Evolutionary conservation across 2,888 invertebrate genomes (phyloP).

Genomic region (Incurvaria masculella): DNA sequence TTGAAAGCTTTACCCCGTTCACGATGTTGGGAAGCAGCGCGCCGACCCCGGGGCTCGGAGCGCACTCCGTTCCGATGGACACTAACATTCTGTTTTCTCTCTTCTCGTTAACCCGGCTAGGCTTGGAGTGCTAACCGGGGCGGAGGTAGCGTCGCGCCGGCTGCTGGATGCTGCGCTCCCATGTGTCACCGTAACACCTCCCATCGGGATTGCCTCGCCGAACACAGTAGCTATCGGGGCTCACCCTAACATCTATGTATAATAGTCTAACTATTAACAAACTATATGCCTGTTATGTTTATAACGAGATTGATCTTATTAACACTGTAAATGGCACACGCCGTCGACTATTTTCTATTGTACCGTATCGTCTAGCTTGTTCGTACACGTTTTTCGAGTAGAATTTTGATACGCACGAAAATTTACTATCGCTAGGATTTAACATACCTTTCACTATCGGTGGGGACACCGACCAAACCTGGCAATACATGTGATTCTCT

Average conservation of each 20-base stretch:
- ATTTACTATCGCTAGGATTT: slow-evolving; percentile 16
- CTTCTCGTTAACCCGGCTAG: slow-evolving; percentile 73
- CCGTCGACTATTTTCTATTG: slow-evolving; percentile 48
- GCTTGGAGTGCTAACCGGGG: slow-evolving; percentile 73
- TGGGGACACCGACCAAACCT: too few relatives aligned
- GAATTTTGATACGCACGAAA: slow-evolving; percentile 35
- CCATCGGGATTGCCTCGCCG: slow-evolving; percentile 54
- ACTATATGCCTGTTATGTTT: slow-evolving; percentile 58
- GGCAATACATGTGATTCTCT: too few relatives aligned
- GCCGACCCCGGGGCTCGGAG: slow-evolving; percentile 4
- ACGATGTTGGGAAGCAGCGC: not conserved
- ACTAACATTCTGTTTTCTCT: slow-evolving; percentile 71
- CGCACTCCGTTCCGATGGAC: slow-evolving; percentile 50
- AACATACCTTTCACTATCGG: too few relatives aligned
- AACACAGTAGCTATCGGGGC: slow-evolving; percentile 56
- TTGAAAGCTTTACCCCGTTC: slow-evolving; percentile 23
- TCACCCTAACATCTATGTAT: slow-evolving; percentile 55
- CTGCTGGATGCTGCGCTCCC: slow-evolving; percentile 32
- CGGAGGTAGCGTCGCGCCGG: slow-evolving; percentile 45
- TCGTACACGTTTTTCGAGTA: slow-evolving; percentile 36
- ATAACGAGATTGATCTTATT: slow-evolving; percentile 55
- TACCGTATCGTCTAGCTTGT: slow-evolving; percentile 50
- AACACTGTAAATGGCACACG: slow-evolving; percentile 52
- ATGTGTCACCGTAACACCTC: slow-evolving; percentile 38
- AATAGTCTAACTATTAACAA: slow-evolving; percentile 58